Percentiles rank a stretch among this genome's conserved stretches.
Conservation (phyloP, 1,140 invertebrate genomes). For the Sitobion miscanthi region DNA sequence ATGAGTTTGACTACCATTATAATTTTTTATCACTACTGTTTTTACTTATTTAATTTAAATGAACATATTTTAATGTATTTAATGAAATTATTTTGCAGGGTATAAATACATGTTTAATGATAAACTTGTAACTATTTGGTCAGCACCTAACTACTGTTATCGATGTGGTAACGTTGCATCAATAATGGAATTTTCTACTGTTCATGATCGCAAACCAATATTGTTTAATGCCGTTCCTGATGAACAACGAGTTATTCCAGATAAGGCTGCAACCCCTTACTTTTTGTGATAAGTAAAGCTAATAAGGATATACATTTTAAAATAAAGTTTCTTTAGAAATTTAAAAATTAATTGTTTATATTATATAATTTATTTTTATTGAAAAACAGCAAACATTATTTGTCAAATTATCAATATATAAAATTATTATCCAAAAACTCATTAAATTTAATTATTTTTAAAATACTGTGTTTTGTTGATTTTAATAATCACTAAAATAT, state of each 20-base stretch:
- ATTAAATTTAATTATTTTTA: slow-evolving; percentile 53
- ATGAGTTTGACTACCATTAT: neutral
- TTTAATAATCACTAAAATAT: neutral
- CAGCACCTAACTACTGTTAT: slow-evolving; percentile 96
- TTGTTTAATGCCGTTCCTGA: slow-evolving; percentile 95
- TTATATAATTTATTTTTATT: slow-evolving; percentile 47
- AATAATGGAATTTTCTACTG: slow-evolving; percentile 82
- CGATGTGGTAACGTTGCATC: slow-evolving; percentile 93
- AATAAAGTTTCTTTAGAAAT: slow-evolving; percentile 14
- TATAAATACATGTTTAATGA: slow-evolving; percentile 97
- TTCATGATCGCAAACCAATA: slow-evolving; percentile 80
- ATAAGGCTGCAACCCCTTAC: slow-evolving; percentile 90
- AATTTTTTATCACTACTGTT: neutral
- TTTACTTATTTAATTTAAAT: neutral
- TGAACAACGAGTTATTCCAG: slow-evolving; percentile 88
- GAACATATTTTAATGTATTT: slow-evolving; percentile 32
- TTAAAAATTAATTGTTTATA: slow-evolving; percentile 18
- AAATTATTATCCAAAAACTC: slow-evolving; percentile 7
- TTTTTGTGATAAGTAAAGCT: slow-evolving; percentile 76
- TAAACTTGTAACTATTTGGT: slow-evolving; percentile 95
- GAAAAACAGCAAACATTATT: neutral
- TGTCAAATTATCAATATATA: slow-evolving; percentile 31
- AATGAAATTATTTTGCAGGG: slow-evolving; percentile 68
- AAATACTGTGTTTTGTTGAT: slow-evolving; percentile 22
- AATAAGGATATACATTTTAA: neutral